Percentiles rank a stretch among this genome's conserved stretches.
Evolutionary conservation across 2,113 vertebrate genomes (phyloP).

Genomic region (Eptesicus fuscus): DNA sequence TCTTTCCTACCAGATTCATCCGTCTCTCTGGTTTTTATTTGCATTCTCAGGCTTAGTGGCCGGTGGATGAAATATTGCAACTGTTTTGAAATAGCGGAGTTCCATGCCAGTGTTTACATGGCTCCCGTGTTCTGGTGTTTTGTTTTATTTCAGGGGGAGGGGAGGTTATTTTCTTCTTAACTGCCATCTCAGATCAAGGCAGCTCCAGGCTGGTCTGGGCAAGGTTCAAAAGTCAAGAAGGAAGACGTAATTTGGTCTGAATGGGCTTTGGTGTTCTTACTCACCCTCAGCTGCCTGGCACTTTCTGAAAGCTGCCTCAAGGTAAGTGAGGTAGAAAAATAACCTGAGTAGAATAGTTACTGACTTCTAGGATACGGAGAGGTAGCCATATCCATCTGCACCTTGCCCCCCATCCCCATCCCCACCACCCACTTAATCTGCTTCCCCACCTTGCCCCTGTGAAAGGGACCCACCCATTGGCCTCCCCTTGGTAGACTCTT

Average conservation of each 20-base stretch:
- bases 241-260: background rate
- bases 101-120: background rate
- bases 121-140: background rate
- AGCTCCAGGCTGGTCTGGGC: background rate
- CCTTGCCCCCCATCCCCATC: background rate
- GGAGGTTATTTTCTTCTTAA: background rate
- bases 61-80: constrained; percentile 34
- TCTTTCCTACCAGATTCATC: background rate
- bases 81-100: background rate
- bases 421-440: background rate
- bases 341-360: background rate
- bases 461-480: background rate
- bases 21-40: constrained; percentile 14
- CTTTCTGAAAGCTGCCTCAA: background rate
- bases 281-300: background rate
- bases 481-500: background rate
- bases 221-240: background rate
- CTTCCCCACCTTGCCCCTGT: background rate
- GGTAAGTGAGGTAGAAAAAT: background rate
- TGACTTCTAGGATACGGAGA: background rate
- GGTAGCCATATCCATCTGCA: background rate
- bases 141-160: background rate
- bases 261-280: background rate
- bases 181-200: background rate
- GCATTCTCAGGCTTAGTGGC: background rate